phyloP scores from a whole-genome alignment of 2,888 invertebrate species.

The Athalia cordata region DNA sequence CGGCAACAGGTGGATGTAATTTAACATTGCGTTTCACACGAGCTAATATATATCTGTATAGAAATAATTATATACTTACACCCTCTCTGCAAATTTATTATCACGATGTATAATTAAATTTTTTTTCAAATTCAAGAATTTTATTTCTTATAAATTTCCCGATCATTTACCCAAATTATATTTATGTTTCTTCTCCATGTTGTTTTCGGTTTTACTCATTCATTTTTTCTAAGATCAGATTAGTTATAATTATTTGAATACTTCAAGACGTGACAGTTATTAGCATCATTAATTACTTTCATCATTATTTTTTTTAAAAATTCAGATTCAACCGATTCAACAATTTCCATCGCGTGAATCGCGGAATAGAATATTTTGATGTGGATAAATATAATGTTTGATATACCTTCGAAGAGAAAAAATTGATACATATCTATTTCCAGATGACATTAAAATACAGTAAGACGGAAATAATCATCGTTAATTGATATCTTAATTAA shows the following conservation, averaged over 20 bases:
- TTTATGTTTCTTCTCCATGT: too few species aligned
- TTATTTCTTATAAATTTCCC: too few species aligned
- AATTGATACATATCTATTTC: too few species aligned
- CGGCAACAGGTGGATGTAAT: slow-evolving; percentile 34
- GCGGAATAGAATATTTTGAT: too few species aligned
- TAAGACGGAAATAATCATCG: too few species aligned
- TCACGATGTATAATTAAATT: background rate
- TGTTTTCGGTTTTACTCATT: too few species aligned
- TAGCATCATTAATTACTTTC: slow-evolving; percentile 4
- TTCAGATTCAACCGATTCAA: background rate
- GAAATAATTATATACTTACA: background rate
- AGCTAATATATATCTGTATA: background rate
- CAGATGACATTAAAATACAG: too few species aligned
- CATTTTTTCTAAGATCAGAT: too few species aligned
- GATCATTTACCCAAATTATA: too few species aligned
- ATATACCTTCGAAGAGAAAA: too few species aligned
- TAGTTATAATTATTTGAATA: background rate
- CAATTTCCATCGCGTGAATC: background rate
- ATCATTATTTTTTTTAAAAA: background rate
- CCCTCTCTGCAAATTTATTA: background rate
- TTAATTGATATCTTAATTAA: background rate
- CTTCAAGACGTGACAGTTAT: background rate
- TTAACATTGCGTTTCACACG: background rate
- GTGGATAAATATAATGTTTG: too few species aligned
- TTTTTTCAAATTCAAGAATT: background rate